These are phyloP conservation scores for Ptiloglossa arizonensis DNA, from an alignment of 1,140 invertebrate genomes.

Conservation along the genomic window DNA sequence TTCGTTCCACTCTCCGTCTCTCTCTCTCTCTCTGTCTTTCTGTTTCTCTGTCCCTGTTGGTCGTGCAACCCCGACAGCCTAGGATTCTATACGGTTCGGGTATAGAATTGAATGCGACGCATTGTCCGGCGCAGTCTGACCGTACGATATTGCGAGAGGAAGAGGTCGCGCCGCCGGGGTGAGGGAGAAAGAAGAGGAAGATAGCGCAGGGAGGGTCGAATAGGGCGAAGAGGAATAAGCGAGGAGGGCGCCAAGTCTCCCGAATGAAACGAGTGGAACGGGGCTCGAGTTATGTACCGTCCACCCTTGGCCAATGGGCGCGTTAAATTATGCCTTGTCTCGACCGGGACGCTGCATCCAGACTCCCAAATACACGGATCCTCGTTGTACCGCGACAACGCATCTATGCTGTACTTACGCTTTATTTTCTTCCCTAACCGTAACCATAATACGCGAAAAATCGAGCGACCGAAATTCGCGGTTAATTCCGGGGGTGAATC, in stretches of 20 bases:
- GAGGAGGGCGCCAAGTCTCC: constrained; percentile 66
- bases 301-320: constrained; percentile 62
- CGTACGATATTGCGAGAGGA: constrained; percentile 73
- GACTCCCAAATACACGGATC: constrained; percentile 41
- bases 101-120: constrained; percentile 74
- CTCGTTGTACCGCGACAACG: constrained; percentile 13
- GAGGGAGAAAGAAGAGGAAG: constrained; percentile 48
- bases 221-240: constrained; percentile 60
- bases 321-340: constrained; percentile 71
- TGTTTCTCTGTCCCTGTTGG: constrained; percentile 42
- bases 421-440: not conserved
- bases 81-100: constrained; percentile 45
- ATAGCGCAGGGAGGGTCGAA: constrained; percentile 56
- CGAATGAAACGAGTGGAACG: constrained; percentile 57
- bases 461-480: too few relatives aligned
- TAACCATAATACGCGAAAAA: too few relatives aligned
- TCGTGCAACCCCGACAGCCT: constrained; percentile 34
- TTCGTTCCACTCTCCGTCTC: not conserved
- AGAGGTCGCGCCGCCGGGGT: constrained; percentile 6
- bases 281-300: constrained; percentile 65
- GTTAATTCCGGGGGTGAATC: too few relatives aligned
- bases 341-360: constrained; percentile 56
- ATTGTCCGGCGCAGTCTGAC: constrained; percentile 75
- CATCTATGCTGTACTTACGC: constrained; percentile 6
- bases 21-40: constrained; percentile 24